A percentile compares a stretch with the other conserved stretches of the same genome.
These are phyloP conservation scores for Anoncus sp. DNA, from an alignment of 2,888 invertebrate species.

Conservation along the genomic window DNA sequence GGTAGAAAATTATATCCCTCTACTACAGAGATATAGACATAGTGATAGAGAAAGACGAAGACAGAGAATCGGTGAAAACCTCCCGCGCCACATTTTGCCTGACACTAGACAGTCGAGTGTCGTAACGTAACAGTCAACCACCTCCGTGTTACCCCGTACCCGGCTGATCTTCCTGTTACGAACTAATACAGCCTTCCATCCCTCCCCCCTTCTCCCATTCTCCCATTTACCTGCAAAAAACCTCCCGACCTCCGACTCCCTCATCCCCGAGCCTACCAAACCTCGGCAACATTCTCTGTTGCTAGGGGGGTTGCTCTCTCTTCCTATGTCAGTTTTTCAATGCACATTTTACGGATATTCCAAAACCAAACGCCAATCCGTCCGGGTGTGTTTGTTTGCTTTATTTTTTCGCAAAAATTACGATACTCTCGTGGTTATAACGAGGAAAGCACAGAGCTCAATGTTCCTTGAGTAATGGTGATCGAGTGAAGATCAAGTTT, in stretches of 20 bases:
- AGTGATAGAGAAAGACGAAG: too few species aligned
- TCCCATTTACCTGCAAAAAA: not conserved
- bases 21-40: not conserved
- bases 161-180: conserved; percentile 6
- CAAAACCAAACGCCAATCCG: not conserved
- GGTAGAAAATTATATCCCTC: conserved; percentile 22
- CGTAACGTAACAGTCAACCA: conserved; percentile 7
- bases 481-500: too few species aligned
- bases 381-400: too few species aligned
- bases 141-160: not conserved
- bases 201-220: not conserved
- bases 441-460: too few species aligned
- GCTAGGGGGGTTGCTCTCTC: conserved; percentile 23
- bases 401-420: too few species aligned
- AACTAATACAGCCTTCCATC: not conserved
- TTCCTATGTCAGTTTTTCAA: too few species aligned
- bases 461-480: too few species aligned
- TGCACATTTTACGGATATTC: too few species aligned
- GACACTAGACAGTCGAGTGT: conserved; percentile 21
- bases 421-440: too few species aligned
- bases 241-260: not conserved
- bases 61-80: not conserved
- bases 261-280: not conserved
- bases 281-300: conserved; percentile 21
- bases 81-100: not conserved